Evolutionary conservation across 2,113 vertebrate genomes (phyloP).

Genomic region (Taurulus bubalis): DNA sequence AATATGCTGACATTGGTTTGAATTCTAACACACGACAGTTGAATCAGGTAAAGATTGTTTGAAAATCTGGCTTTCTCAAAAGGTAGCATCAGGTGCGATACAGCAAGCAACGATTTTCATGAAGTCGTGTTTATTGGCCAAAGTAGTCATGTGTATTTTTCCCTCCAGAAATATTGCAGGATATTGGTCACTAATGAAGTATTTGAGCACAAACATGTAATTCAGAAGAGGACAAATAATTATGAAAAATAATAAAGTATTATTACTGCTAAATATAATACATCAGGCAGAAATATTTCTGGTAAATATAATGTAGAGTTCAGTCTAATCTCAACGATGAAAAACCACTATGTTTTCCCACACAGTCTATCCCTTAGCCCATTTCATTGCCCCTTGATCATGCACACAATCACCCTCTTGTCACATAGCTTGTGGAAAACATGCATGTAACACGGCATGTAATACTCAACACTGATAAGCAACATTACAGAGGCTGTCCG

Average conservation of each 20-base stretch:
- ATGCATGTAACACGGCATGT: background rate
- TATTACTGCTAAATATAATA: background rate
- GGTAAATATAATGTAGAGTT: background rate
- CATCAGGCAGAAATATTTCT: background rate
- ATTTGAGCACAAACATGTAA: background rate
- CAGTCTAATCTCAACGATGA: background rate
- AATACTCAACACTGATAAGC: slow-evolving; percentile 39
- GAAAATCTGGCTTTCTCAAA: background rate
- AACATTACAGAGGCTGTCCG: background rate
- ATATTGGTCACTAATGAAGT: background rate
- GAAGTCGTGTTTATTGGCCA: background rate
- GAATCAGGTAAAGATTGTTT: too few relatives aligned
- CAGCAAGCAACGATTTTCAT: background rate
- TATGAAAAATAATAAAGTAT: background rate
- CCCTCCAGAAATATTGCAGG: background rate
- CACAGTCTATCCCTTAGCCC: too few relatives aligned
- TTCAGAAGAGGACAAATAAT: background rate
- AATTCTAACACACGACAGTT: background rate
- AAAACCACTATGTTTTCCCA: background rate
- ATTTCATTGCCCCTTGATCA: slow-evolving; percentile 33
- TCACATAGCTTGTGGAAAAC: background rate
- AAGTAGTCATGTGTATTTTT: background rate
- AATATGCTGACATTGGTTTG: background rate
- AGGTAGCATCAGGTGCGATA: slow-evolving; percentile 1
- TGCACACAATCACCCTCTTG: slow-evolving; percentile 8